phyloP scores from a whole-genome alignment of 2,888 invertebrate species.

The Saturnia pavonia region DNA sequence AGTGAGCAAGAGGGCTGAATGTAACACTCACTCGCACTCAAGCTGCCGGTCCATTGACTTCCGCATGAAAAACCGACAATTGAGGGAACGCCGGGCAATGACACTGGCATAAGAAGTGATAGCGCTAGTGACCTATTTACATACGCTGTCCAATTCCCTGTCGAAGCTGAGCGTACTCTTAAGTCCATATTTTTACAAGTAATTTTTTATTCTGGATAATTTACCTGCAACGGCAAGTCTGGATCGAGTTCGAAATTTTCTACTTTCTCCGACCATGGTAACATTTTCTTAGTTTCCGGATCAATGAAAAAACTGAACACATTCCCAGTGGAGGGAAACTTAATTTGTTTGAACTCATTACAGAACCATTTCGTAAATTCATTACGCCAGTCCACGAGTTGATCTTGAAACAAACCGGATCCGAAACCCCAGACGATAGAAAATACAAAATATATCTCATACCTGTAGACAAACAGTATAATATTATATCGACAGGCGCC shows the following conservation, averaged over 20 bases:
- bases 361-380: slow-evolving; percentile 98
- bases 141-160: too few relatives aligned
- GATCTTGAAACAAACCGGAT: slow-evolving; percentile 94
- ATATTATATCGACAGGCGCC: background rate
- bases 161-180: too few relatives aligned
- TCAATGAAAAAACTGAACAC: slow-evolving; percentile 96
- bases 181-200: background rate
- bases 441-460: slow-evolving; percentile 96
- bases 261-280: slow-evolving; percentile 93
- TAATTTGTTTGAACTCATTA: slow-evolving; percentile 94
- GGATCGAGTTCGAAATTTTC: slow-evolving; percentile 90
- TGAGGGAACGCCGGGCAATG: too few relatives aligned
- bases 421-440: slow-evolving; percentile 96
- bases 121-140: too few relatives aligned
- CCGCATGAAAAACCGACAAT: too few relatives aligned
- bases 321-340: slow-evolving; percentile 91
- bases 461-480: slow-evolving; percentile 62
- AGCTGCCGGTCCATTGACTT: too few relatives aligned
- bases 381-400: slow-evolving; percentile 94
- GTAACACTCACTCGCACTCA: too few relatives aligned
- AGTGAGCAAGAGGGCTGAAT: too few relatives aligned
- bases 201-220: background rate
- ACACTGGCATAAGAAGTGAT: too few relatives aligned
- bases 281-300: slow-evolving; percentile 90
- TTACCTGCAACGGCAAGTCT: slow-evolving; percentile 93